These are phyloP conservation scores for Psittacula cyanocephala DNA, from an alignment of 2,113 vertebrate species.

Conservation along the genomic window DNA sequence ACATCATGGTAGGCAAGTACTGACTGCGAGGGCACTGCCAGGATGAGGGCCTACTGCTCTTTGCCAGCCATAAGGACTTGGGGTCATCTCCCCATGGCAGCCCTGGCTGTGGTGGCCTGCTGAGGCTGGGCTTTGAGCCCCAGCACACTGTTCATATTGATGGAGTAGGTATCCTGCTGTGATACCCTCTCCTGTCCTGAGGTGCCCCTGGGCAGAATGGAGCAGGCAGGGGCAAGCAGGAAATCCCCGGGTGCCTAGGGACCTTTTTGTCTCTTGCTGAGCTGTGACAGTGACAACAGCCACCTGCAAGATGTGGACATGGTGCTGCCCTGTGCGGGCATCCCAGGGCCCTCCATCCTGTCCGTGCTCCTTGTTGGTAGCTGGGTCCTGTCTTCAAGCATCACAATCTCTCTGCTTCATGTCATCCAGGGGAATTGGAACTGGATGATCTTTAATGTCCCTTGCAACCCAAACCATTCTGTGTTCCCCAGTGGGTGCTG, in stretches of 20 bases:
- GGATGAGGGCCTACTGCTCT: not conserved
- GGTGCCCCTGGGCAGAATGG: not conserved
- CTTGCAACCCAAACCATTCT: not conserved
- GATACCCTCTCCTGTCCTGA: not conserved
- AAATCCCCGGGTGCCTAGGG: not conserved
- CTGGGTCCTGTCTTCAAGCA: not conserved
- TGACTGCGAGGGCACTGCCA: not conserved
- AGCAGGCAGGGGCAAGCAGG: not conserved
- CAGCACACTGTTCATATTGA: not conserved
- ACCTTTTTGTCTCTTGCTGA: not conserved
- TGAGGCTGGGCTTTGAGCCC: fast-evolving
- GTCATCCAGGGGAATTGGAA: not conserved
- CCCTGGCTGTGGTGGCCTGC: not conserved
- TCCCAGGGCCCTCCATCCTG: not conserved
- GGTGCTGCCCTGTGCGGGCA: not conserved
- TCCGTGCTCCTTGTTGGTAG: not conserved
- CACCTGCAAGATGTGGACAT: fast-evolving
- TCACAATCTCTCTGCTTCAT: not conserved
- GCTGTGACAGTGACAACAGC: not conserved
- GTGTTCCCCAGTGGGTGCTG: constrained; percentile 87
- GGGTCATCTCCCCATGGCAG: not conserved
- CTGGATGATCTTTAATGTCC: not conserved
- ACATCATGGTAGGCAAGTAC: not conserved
- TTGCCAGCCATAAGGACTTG: not conserved
- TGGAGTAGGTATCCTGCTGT: not conserved